These are phyloP conservation scores for Sylvicola cinctus DNA, from an alignment of 2,888 invertebrate genomes.

Conservation along the genomic window DNA sequence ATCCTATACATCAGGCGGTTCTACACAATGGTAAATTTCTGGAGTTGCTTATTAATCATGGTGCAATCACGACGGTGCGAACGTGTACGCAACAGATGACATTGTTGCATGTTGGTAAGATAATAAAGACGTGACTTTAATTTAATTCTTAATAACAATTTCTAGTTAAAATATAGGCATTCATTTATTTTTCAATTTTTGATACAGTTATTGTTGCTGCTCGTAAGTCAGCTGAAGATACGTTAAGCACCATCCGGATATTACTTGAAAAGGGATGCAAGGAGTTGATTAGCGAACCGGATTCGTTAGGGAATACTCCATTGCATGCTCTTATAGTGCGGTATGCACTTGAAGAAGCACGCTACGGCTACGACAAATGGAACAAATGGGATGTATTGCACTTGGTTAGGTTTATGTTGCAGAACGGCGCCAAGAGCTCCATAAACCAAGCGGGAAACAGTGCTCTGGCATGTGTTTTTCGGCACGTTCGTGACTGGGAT, in stretches of 20 bases:
- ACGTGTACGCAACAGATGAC: conserved; percentile 55
- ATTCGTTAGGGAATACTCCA: conserved; percentile 52
- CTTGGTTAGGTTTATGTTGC: conserved; percentile 37
- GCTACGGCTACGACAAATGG: conserved; percentile 46
- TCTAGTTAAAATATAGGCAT: neutral
- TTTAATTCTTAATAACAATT: neutral
- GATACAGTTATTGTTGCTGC: conserved; percentile 40
- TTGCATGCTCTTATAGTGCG: conserved; percentile 41
- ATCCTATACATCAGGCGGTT: conserved; percentile 56
- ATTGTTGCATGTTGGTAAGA: conserved; percentile 36
- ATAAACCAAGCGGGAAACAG: conserved; percentile 49
- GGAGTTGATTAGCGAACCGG: conserved; percentile 49
- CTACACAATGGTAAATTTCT: conserved; percentile 49
- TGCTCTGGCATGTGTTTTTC: conserved; percentile 45
- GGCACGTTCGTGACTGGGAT: conserved; percentile 49
- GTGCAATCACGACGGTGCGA: conserved; percentile 46
- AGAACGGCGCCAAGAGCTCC: conserved; percentile 41
- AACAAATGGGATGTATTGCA: conserved; percentile 56
- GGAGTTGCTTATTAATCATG: conserved; percentile 38
- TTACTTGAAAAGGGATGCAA: conserved; percentile 51
- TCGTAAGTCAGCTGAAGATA: conserved; percentile 48
- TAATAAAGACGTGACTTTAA: neutral
- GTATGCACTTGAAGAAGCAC: conserved; percentile 46
- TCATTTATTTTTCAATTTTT: no score
- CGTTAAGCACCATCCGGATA: conserved; percentile 42